Conservation (phyloP, 2,888 invertebrate genomes). For the Xestia ashworthii region DNA sequence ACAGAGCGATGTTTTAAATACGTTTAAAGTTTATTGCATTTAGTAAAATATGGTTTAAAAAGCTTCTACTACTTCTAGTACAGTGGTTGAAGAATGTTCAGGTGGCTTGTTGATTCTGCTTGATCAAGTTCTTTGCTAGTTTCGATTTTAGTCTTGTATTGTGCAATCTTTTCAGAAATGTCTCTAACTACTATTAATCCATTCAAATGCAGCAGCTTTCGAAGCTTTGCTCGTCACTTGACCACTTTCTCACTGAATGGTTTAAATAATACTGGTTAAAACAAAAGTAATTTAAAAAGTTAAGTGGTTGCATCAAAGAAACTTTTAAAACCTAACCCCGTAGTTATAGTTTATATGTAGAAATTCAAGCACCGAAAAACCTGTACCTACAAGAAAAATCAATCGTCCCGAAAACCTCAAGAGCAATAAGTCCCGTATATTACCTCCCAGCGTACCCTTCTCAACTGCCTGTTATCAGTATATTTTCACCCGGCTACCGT, state of each 20-base stretch:
- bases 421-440: slow-evolving; percentile 58
- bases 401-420: slow-evolving; percentile 48
- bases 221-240: background rate
- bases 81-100: too few species aligned
- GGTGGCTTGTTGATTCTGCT: background rate
- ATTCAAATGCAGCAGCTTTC: background rate
- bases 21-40: too few species aligned
- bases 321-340: background rate
- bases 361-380: slow-evolving; percentile 22
- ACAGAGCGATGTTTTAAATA: background rate
- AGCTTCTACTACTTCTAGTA: too few species aligned
- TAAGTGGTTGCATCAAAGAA: background rate
- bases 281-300: background rate
- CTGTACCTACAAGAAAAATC: slow-evolving; percentile 41
- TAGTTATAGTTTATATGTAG: background rate
- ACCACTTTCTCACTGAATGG: background rate
- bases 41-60: too few species aligned
- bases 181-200: background rate
- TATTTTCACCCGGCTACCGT: slow-evolving; percentile 67
- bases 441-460: slow-evolving; percentile 59
- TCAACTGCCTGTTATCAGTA: slow-evolving; percentile 66
- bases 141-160: background rate
- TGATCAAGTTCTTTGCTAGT: background rate
- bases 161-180: background rate
- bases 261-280: background rate